Percentiles rank a stretch among this genome's conserved stretches.
Evolutionary conservation across 2,888 invertebrate species (phyloP).

Genomic region (Osedax fenrisi): DNA sequence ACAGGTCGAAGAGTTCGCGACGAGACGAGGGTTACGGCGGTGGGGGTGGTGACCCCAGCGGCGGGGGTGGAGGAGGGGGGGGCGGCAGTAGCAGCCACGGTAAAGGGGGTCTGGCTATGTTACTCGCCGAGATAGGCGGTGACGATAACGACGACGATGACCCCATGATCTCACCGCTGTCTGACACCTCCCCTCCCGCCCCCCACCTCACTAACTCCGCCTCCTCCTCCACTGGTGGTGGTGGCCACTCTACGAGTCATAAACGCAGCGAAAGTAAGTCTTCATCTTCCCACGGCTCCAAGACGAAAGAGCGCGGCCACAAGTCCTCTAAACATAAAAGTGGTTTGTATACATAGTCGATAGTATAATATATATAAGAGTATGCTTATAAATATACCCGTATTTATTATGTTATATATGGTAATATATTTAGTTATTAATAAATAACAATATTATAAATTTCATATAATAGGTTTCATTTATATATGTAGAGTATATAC

Average conservation of each 20-base stretch:
- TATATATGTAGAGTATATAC: background rate
- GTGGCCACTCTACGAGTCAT: background rate
- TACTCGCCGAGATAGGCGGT: background rate
- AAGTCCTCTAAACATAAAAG: background rate
- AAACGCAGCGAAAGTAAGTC: background rate
- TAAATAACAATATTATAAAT: too few relatives aligned
- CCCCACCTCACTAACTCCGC: background rate
- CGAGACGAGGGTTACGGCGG: background rate
- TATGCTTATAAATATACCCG: background rate
- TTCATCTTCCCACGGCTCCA: background rate
- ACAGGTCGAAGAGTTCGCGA: background rate
- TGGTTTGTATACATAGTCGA: background rate
- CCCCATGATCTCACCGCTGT: background rate
- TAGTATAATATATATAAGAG: background rate
- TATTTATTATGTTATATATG: background rate
- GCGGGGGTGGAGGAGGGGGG: too few relatives aligned
- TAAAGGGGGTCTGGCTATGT: background rate
- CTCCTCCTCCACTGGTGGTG: background rate
- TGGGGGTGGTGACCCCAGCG: too few relatives aligned
- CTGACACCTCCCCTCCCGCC: background rate
- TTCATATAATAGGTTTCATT: background rate
- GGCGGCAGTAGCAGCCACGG: too few relatives aligned
- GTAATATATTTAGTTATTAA: background rate
- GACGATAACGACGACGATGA: background rate
- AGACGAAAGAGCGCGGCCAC: background rate